phyloP scores from a whole-genome alignment of 2,797 vertebrate species.

The Antennarius maculatus region DNA sequence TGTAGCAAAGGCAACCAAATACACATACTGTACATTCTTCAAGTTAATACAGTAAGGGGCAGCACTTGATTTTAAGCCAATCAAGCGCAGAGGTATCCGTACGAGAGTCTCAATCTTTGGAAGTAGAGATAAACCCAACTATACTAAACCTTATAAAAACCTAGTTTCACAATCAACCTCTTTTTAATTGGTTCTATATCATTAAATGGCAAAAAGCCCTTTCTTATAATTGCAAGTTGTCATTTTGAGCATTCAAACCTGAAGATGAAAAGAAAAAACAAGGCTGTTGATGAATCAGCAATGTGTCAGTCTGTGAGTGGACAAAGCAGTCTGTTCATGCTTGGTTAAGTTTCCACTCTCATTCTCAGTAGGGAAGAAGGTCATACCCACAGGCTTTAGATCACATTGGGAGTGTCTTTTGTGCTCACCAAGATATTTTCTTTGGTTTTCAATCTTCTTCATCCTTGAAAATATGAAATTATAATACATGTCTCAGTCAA shows the following conservation, averaged over 20 bases:
- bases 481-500: constrained; percentile 11
- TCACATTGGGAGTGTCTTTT: constrained; percentile 52
- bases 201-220: constrained; percentile 12
- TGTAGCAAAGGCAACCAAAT: too few relatives aligned
- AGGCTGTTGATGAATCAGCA: constrained; percentile 69
- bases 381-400: constrained; percentile 53
- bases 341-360: constrained; percentile 69
- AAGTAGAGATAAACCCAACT: constrained; percentile 5
- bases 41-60: too few relatives aligned
- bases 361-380: constrained; percentile 56
- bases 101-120: not conserved
- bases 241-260: constrained; percentile 46
- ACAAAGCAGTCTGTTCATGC: constrained; percentile 67
- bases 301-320: constrained; percentile 65
- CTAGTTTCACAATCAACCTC: constrained; percentile 23
- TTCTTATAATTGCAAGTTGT: constrained; percentile 15
- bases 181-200: constrained; percentile 7
- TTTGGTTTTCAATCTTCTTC: constrained; percentile 26
- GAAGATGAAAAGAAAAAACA: constrained; percentile 36
- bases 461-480: constrained; percentile 15
- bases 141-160: not conserved
- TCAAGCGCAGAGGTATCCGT: too few relatives aligned
- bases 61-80: too few relatives aligned
- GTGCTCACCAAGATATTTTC: constrained; percentile 37
- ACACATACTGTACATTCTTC: too few relatives aligned